Evolutionary conservation across 2,797 vertebrate species (phyloP).

Genomic region (Lepus oiostolus): DNA sequence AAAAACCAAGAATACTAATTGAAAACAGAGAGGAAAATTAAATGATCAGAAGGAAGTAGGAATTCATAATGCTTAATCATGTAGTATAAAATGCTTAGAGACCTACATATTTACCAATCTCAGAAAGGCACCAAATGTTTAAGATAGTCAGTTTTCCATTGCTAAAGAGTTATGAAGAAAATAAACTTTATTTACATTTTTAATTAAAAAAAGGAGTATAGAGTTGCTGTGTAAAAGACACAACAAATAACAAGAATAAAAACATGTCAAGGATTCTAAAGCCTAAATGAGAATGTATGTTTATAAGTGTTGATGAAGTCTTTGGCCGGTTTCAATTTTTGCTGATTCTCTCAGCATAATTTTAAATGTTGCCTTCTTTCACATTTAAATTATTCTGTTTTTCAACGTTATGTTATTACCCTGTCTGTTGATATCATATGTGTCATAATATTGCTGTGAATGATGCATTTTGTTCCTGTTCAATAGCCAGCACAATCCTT

Average conservation of each 20-base stretch:
- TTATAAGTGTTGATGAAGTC: background rate
- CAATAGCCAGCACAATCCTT: background rate
- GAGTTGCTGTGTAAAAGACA: background rate
- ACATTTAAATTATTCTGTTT: background rate
- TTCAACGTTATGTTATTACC: background rate
- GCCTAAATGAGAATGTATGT: background rate
- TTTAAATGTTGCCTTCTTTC: background rate
- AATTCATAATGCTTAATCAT: background rate
- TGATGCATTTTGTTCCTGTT: background rate
- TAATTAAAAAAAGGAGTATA: background rate
- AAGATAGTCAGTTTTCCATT: background rate
- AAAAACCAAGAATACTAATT: background rate
- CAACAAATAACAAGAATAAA: background rate
- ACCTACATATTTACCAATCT: background rate
- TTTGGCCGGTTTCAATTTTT: background rate
- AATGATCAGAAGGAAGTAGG: background rate
- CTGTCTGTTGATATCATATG: background rate
- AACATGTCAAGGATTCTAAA: background rate
- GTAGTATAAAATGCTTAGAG: background rate
- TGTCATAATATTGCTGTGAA: background rate
- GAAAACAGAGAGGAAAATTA: background rate
- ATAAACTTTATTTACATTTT: background rate
- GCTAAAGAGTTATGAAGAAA: constrained; percentile 19
- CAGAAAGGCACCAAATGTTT: background rate
- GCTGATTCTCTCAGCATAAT: background rate